A percentile compares a stretch with the other conserved stretches of the same genome.
Evolutionary conservation across 2,888 invertebrate genomes (phyloP).

Genomic region (Cetonia aurata): DNA sequence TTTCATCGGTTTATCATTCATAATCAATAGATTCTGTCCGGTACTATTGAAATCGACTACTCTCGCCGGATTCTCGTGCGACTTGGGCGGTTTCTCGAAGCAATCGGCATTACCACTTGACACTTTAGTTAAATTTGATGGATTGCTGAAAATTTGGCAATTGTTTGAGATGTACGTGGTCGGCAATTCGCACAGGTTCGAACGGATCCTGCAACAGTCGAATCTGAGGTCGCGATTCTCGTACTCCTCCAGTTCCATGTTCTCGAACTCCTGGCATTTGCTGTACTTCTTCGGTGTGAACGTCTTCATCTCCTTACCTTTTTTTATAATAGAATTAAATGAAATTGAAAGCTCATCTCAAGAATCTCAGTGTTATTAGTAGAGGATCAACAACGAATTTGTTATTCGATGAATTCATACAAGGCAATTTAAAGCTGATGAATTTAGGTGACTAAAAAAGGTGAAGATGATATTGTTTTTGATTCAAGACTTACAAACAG

Average conservation of each 20-base stretch:
- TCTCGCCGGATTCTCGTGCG: conserved; percentile 55
- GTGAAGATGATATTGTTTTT: too few species aligned
- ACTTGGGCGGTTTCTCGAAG: conserved; percentile 56
- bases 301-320: conserved; percentile 61
- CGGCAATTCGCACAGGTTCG: conserved; percentile 60
- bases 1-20: conserved; percentile 47
- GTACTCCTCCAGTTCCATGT: conserved; percentile 63
- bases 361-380: too few species aligned
- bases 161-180: conserved; percentile 65
- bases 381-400: too few species aligned
- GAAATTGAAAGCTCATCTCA: too few species aligned
- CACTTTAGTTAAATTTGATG: conserved; percentile 46
- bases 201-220: conserved; percentile 58
- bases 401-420: too few species aligned
- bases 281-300: conserved; percentile 59
- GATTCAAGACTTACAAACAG: too few species aligned
- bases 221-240: conserved; percentile 56
- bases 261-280: conserved; percentile 59
- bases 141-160: conserved; percentile 57
- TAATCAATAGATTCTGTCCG: conserved; percentile 48
- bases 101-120: conserved; percentile 44
- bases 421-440: too few species aligned
- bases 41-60: conserved; percentile 47
- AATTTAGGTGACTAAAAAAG: too few species aligned
- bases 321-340: too few species aligned